Base-by-base conservation (phyloP, 2,888 invertebrate species). In the Gastrophysa polygoni region DNA sequence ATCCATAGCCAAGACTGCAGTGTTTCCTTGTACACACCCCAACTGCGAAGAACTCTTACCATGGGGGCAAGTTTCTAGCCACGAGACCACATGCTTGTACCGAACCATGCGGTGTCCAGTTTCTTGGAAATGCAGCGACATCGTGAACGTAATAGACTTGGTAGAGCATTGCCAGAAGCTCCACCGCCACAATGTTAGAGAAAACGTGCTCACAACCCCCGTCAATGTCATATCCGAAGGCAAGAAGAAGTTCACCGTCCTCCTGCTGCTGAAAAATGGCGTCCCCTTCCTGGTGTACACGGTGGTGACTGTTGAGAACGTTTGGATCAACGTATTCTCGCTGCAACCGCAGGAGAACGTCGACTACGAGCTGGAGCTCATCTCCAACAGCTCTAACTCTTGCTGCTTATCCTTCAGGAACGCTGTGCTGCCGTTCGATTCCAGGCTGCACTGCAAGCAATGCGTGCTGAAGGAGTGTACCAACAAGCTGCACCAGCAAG, bases 251-350 rank as follows among this genome's bases (percentile, higher is more conserved):
- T 58, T 62, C 20, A 58, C 54, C 6, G 44, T 62, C 2, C 21
- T 58, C 17, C 44, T 62, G n/a, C 49, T 62, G n/a, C 2, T 49
- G 4, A n/a, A 48, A 2, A 38, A 58, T 6, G 48, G 32, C 5
- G 43, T n/a, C 1, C 54, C 52, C 1, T 62, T 58, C 24, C 14
- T 62, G 44, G 44, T 62, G 18, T 62, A 54, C 17, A 52, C 21
- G 24, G 44, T 58, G 0, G 20, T 57, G 1, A 62, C 62, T 4
- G 2, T 2, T 2, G 48, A 54, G 1, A 47, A 55, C 49, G 28
- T 62, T 0, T 62, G 62, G 62, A 46, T 58, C 11, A 62, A 62
- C n/a, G 52, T 55, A 17, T 62, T 62, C 16, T 58, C 62, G 1
- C 18, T 62, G 5, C n/a, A 28, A 1, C 62, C 54, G 1, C 10